A percentile compares a stretch with the other conserved stretches of the same genome.
Evolutionary conservation across 2,888 invertebrate species (phyloP).

Genomic region (Subacronicta megacephala): DNA sequence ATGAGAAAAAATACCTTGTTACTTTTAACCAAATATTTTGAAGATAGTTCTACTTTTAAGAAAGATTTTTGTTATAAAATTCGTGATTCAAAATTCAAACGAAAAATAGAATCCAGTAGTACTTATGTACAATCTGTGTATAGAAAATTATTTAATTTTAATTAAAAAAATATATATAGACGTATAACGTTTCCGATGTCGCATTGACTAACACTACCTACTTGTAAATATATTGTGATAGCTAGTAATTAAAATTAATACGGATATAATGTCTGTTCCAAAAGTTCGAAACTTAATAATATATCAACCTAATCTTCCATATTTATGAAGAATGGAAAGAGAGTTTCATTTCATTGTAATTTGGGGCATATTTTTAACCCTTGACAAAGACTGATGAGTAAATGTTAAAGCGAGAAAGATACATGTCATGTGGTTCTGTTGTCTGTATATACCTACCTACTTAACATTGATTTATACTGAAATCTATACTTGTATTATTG

Average conservation of each 20-base stretch:
- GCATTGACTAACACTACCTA: constrained; percentile 39
- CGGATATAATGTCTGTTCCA: constrained; percentile 32
- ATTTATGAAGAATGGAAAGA: constrained; percentile 34
- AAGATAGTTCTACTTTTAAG: not conserved
- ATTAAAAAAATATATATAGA: constrained; percentile 17
- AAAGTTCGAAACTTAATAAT: constrained; percentile 15
- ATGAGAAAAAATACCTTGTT: constrained; percentile 16
- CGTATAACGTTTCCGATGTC: constrained; percentile 47
- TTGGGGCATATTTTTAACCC: constrained; percentile 68
- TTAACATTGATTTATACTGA: constrained; percentile 45
- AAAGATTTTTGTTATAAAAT: too few relatives aligned
- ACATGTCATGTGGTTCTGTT: constrained; percentile 51
- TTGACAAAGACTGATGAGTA: constrained; percentile 82
- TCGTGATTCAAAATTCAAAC: constrained; percentile 10
- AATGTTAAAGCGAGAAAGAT: constrained; percentile 56
- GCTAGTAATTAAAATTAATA: constrained; percentile 40
- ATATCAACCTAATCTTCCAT: constrained; percentile 48
- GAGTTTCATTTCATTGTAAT: constrained; percentile 57
- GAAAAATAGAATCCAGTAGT: constrained; percentile 3
- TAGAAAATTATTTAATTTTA: constrained; percentile 4
- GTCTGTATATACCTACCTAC: constrained; percentile 59
- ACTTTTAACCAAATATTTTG: not conserved
- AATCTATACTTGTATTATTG: constrained; percentile 34
- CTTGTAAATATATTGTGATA: constrained; percentile 59
- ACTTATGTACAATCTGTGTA: too few relatives aligned